Percentiles rank a stretch among this genome's conserved stretches.
Evolutionary conservation across 2,113 vertebrate genomes (phyloP).

Genomic region (Psettodes erumei): DNA sequence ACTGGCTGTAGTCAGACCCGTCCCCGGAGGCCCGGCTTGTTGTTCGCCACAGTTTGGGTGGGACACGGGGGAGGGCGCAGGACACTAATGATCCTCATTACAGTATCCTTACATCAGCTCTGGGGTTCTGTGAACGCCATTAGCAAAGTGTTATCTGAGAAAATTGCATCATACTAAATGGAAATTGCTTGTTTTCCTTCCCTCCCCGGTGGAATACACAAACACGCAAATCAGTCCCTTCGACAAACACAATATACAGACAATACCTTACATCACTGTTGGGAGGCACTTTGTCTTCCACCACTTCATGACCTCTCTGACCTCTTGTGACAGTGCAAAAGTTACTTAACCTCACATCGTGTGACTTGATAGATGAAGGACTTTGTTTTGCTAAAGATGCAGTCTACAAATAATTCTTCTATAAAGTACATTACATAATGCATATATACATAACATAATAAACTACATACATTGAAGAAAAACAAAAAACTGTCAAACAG

Average conservation of each 20-base stretch:
- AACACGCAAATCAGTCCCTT: background rate
- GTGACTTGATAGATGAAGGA: too few relatives aligned
- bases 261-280: background rate
- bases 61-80: background rate
- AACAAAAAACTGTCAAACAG: too few relatives aligned
- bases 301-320: background rate
- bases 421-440: too few relatives aligned
- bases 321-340: background rate
- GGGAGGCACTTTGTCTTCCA: background rate
- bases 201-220: background rate
- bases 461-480: too few relatives aligned
- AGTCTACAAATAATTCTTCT: too few relatives aligned
- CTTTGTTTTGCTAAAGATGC: too few relatives aligned
- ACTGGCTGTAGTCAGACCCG: conserved; percentile 17
- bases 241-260: too few relatives aligned
- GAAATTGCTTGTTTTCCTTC: background rate
- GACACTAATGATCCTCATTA: conserved; percentile 6
- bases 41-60: conserved; percentile 6
- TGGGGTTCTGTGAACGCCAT: background rate
- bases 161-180: background rate
- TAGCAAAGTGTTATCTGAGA: background rate
- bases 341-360: too few relatives aligned
- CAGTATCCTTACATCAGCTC: conserved; percentile 11
- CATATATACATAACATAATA: too few relatives aligned
- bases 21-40: conserved; percentile 27